A percentile compares a stretch with the other conserved stretches of the same genome.
phyloP scores from a whole-genome alignment of 2,888 invertebrate species.

The Therioaphis trifolii region DNA sequence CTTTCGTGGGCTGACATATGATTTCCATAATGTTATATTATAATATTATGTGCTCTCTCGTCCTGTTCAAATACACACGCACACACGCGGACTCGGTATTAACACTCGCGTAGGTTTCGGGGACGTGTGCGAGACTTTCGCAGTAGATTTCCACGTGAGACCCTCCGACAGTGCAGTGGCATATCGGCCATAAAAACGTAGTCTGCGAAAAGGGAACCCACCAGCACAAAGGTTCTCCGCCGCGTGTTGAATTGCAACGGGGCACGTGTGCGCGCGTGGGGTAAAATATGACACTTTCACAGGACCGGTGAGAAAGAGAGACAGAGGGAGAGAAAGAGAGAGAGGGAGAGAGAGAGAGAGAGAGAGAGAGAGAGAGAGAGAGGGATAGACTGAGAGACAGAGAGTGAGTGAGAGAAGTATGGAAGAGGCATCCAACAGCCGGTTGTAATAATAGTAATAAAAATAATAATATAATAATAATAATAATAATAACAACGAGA shows the following conservation, averaged over 20 bases:
- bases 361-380: neutral
- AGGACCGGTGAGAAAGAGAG: neutral
- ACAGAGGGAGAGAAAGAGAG: neutral
- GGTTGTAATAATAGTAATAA: conserved; percentile 41
- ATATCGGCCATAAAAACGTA: neutral
- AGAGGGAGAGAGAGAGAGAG: neutral
- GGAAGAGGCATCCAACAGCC: too few relatives aligned
- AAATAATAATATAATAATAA: conserved; percentile 30
- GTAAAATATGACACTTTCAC: neutral
- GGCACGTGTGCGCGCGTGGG: neutral
- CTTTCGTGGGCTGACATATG: neutral
- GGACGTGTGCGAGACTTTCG: neutral
- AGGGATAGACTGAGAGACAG: neutral
- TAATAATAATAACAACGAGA: conserved; percentile 5
- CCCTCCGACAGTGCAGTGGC: neutral
- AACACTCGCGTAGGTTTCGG: too few relatives aligned
- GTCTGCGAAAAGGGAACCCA: neutral
- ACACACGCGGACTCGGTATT: too few relatives aligned
- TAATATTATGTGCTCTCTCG: too few relatives aligned
- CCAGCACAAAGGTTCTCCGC: neutral
- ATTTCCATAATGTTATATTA: neutral
- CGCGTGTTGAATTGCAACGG: conserved; percentile 37
- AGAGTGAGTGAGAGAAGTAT: too few relatives aligned
- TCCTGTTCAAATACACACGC: too few relatives aligned
- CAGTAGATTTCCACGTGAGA: neutral